Percentiles rank a stretch among this genome's conserved stretches.
Evolutionary conservation across 2,797 vertebrate species (phyloP).

Genomic region (Microctenopoma steveboyesi): DNA sequence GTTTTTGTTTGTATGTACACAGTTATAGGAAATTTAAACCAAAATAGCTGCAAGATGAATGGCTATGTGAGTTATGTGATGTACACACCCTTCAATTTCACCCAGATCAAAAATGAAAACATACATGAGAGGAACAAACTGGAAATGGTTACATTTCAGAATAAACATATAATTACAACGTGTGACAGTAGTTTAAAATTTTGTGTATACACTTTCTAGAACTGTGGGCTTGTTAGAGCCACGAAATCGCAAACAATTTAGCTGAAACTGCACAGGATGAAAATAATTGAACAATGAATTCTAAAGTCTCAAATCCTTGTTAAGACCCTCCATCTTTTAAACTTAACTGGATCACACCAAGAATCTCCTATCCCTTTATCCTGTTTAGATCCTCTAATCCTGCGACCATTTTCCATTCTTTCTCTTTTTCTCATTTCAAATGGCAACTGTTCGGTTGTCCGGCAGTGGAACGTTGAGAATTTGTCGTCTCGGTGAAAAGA

Average conservation of each 20-base stretch:
- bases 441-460: conserved; percentile 84
- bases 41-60: too few relatives aligned
- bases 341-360: conserved; percentile 87
- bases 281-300: conserved; percentile 82
- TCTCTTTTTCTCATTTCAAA: conserved; percentile 79
- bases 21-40: too few relatives aligned
- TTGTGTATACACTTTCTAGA: conserved; percentile 12
- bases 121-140: conserved; percentile 2
- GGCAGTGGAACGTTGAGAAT: conserved; percentile 83
- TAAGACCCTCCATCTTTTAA: conserved; percentile 86
- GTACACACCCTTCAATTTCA: not conserved
- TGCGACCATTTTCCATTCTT: conserved; percentile 79
- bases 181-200: conserved; percentile 1
- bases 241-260: conserved; percentile 71
- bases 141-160: not conserved
- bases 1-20: not conserved
- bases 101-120: conserved; percentile 14
- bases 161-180: not conserved
- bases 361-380: conserved; percentile 85
- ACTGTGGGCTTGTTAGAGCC: conserved; percentile 34
- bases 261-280: conserved; percentile 68
- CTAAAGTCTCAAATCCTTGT: conserved; percentile 84
- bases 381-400: conserved; percentile 85
- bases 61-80: not conserved
- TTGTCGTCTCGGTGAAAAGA: conserved; percentile 76